Conservation (phyloP, 1,140 invertebrate species). For the Caenorhabditis brenneri region DNA sequence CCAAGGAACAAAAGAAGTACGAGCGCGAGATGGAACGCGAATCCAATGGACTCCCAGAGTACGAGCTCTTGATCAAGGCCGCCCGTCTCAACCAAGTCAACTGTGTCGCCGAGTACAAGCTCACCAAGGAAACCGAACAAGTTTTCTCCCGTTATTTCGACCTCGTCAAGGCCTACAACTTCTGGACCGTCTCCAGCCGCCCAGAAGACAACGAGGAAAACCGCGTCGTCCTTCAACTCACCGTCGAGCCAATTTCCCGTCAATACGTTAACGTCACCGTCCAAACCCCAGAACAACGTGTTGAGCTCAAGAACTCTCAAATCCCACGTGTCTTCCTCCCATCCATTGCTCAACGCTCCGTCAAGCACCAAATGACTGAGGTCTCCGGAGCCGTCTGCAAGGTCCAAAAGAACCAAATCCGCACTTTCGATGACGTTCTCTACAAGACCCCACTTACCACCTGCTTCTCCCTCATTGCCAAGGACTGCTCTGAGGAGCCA, state of each 20-base stretch:
- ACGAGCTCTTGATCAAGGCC: slow-evolving; percentile 38
- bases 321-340: slow-evolving; percentile 22
- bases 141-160: slow-evolving; percentile 12
- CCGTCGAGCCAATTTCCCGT: slow-evolving; percentile 43
- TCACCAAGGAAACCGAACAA: slow-evolving; percentile 43
- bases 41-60: slow-evolving; percentile 31
- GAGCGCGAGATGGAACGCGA: slow-evolving; percentile 38
- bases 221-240: slow-evolving; percentile 34
- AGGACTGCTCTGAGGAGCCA: slow-evolving; percentile 65
- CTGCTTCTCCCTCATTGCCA: slow-evolving; percentile 63
- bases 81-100: slow-evolving; percentile 50
- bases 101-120: slow-evolving; percentile 45
- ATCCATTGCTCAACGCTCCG: slow-evolving; percentile 45
- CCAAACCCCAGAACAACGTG: slow-evolving; percentile 31
- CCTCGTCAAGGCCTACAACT: slow-evolving; percentile 52
- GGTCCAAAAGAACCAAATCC: slow-evolving; percentile 25
- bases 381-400: slow-evolving; percentile 8
- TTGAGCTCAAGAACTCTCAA: slow-evolving; percentile 14
- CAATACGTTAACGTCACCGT: slow-evolving; percentile 45
- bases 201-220: slow-evolving; percentile 45
- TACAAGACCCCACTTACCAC: slow-evolving; percentile 51
- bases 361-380: slow-evolving; percentile 6
- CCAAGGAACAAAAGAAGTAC: slow-evolving; percentile 46
- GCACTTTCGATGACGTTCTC: slow-evolving; percentile 49
- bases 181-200: slow-evolving; percentile 47